These are phyloP conservation scores for Aporrectodea caliginosa DNA, from an alignment of 1,140 invertebrate species.

Conservation along the genomic window DNA sequence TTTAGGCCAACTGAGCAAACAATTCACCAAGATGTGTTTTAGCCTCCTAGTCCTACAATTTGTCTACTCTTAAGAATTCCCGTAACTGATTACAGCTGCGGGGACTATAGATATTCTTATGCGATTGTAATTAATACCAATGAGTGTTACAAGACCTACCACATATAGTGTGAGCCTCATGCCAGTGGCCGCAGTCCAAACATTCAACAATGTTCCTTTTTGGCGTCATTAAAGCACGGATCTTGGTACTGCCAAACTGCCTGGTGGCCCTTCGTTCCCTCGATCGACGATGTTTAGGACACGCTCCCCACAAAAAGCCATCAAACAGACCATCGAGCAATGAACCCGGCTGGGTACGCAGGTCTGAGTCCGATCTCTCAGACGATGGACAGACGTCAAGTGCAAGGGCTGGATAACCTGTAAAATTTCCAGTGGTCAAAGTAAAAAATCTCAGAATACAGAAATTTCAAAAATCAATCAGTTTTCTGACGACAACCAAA, in stretches of 20 bases:
- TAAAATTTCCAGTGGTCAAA: no score
- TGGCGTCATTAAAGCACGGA: conserved; percentile 65
- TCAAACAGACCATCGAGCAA: conserved; percentile 48
- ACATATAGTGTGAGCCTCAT: conserved; percentile 72
- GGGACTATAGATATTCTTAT: no score
- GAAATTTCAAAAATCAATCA: no score
- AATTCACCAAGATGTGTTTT: no score
- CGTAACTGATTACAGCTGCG: no score
- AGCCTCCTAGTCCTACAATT: no score
- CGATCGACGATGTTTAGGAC: conserved; percentile 71
- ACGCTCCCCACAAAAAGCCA: conserved; percentile 71
- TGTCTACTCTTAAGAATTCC: no score
- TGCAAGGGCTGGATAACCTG: background rate
- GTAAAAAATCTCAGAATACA: no score
- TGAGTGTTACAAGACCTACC: no score
- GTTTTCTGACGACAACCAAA: no score
- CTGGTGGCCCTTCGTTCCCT: conserved; percentile 69
- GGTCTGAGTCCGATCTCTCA: background rate
- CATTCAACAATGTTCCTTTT: conserved; percentile 73
- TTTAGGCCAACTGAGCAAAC: no score
- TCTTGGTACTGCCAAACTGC: conserved; percentile 65
- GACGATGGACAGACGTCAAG: background rate
- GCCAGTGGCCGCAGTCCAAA: conserved; percentile 72
- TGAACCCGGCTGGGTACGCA: background rate
- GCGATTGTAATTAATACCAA: no score